Conservation (phyloP, 2,113 vertebrate genomes). For the Osmerus eperlanus region DNA sequence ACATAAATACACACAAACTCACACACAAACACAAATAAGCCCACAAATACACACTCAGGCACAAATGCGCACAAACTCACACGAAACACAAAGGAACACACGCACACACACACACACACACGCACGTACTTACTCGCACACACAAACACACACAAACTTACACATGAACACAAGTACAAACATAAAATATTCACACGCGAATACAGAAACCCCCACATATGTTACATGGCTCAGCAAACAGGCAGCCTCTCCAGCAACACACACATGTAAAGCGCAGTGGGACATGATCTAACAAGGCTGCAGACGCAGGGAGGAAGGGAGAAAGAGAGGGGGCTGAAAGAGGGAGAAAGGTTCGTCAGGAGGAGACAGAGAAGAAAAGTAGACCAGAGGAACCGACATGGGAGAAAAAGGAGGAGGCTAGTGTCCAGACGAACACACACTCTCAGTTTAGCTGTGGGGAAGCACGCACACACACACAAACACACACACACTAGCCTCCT, state of each 20-base stretch:
- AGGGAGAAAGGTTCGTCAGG: slow-evolving; percentile 11
- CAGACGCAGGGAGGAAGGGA: slow-evolving; percentile 17
- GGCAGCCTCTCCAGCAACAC: background rate
- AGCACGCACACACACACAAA: background rate
- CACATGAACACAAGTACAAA: background rate
- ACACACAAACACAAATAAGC: background rate
- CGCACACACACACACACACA: no score
- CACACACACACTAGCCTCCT: background rate
- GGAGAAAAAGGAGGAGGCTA: background rate
- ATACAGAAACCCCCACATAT: background rate
- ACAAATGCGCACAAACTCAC: no score
- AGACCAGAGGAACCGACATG: background rate
- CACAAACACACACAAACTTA: no score
- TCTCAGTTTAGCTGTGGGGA: background rate
- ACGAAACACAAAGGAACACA: no score
- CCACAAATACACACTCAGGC: background rate
- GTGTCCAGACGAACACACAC: background rate
- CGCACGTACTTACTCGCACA: no score
- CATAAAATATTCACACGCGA: background rate
- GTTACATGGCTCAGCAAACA: background rate
- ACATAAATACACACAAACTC: background rate
- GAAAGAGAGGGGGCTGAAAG: background rate
- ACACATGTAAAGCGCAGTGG: slow-evolving; percentile 4
- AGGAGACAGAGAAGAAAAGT: background rate
- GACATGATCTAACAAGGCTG: slow-evolving; percentile 56